phyloP scores from a whole-genome alignment of 2,888 invertebrate genomes.

The Agrilus biguttatus region DNA sequence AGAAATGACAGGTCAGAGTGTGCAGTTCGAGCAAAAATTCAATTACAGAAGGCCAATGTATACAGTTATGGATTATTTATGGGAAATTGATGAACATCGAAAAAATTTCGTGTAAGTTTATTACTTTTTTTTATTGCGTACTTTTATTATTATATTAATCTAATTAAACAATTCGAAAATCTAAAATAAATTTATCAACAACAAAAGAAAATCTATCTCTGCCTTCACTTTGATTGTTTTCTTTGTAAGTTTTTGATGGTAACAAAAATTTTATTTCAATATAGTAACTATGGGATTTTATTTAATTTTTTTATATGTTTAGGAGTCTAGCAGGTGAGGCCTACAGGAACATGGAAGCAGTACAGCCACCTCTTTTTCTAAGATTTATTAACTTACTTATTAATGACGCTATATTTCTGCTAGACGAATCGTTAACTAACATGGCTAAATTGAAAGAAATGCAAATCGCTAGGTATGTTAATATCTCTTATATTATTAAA shows the following conservation, averaged over 20 bases:
- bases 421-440: slow-evolving; percentile 82
- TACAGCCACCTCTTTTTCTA: slow-evolving; percentile 80
- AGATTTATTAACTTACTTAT: slow-evolving; percentile 92
- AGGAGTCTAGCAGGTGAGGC: slow-evolving; percentile 67
- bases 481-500: slow-evolving; percentile 2
- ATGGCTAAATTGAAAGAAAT: slow-evolving; percentile 79
- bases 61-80: slow-evolving; percentile 79
- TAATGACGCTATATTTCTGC: slow-evolving; percentile 90
- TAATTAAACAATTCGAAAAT: too few species aligned
- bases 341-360: slow-evolving; percentile 76
- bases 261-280: too few species aligned
- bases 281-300: slow-evolving; percentile 2
- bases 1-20: slow-evolving; percentile 92
- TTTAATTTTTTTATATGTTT: slow-evolving; percentile 12
- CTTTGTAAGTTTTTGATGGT: too few species aligned
- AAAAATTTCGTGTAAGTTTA: slow-evolving; percentile 56
- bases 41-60: slow-evolving; percentile 95
- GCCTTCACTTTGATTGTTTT: too few species aligned
- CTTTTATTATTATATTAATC: too few species aligned
- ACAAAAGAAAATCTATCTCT: too few species aligned
- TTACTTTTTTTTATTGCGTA: background rate
- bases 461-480: slow-evolving; percentile 53
- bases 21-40: slow-evolving; percentile 93
- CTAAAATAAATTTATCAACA: too few species aligned
- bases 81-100: slow-evolving; percentile 68